Conservation (phyloP, 2,888 invertebrate species). For the Tachina lurida region DNA sequence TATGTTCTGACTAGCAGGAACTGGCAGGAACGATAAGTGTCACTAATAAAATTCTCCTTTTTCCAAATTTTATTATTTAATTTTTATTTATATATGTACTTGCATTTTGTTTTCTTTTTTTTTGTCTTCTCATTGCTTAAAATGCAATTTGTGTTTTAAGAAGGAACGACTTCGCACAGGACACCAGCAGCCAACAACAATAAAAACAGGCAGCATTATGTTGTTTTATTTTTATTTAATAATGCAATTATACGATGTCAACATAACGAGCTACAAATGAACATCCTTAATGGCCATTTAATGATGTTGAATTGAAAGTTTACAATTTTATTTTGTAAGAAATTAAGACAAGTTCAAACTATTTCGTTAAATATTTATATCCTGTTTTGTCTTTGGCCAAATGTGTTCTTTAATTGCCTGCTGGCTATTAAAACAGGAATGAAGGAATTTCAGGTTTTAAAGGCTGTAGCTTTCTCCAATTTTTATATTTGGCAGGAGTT, state of each 20-base stretch:
- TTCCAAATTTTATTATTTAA: slow-evolving; percentile 71
- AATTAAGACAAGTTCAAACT: slow-evolving; percentile 22
- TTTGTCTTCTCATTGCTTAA: not conserved
- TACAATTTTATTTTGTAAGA: slow-evolving; percentile 59
- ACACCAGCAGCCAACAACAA: slow-evolving; percentile 56
- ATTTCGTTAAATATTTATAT: slow-evolving; percentile 53
- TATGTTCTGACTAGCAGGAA: slow-evolving; percentile 52
- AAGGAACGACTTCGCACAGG: slow-evolving; percentile 1
- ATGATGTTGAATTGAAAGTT: slow-evolving; percentile 68
- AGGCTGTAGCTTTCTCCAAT: too few species aligned
- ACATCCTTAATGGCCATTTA: slow-evolving; percentile 69
- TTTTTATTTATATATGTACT: not conserved
- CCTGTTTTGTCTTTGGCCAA: not conserved
- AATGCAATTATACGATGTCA: slow-evolving; percentile 61
- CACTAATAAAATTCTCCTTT: slow-evolving; percentile 72
- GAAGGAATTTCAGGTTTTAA: too few species aligned
- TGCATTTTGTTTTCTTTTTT: not conserved
- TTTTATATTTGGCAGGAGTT: too few species aligned
- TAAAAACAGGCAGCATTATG: slow-evolving; percentile 73
- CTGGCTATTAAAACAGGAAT: not conserved
- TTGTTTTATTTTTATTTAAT: slow-evolving; percentile 15
- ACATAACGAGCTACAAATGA: slow-evolving; percentile 61
- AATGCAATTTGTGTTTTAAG: slow-evolving; percentile 59
- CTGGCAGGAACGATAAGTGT: slow-evolving; percentile 58
- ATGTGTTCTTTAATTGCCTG: not conserved